These are phyloP conservation scores for Leucoraja ocellata DNA, from an alignment of 2,797 vertebrate genomes.

Conservation along the genomic window DNA sequence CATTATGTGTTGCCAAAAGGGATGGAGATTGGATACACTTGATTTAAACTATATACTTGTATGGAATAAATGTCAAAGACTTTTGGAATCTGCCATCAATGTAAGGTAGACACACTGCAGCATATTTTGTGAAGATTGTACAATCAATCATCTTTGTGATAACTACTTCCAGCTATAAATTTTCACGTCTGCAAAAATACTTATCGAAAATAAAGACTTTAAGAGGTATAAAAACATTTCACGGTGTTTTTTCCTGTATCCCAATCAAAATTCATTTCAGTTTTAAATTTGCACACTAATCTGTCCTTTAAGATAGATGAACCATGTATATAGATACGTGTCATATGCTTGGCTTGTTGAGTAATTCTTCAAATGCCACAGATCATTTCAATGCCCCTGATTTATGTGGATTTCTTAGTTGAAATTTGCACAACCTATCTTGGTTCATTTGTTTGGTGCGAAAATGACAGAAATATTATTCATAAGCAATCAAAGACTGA, in stretches of 20 bases:
- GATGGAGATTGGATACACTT: background rate
- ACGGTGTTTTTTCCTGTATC: background rate
- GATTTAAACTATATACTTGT: background rate
- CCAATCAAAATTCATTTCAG: background rate
- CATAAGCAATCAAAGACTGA: background rate
- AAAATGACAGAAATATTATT: conserved; percentile 5
- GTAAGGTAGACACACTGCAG: no score
- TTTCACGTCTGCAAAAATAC: background rate
- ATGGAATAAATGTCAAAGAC: background rate
- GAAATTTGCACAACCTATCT: background rate
- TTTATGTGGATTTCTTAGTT: conserved; percentile 3
- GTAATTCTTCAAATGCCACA: background rate
- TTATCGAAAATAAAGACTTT: background rate
- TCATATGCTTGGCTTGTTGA: background rate
- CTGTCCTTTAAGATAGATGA: conserved; percentile 30
- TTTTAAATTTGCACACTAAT: background rate
- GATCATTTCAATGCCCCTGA: background rate
- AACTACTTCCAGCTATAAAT: background rate
- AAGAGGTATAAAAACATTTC: background rate
- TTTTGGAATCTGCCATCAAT: background rate
- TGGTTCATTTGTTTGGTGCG: background rate
- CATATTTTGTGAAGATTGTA: conserved; percentile 5
- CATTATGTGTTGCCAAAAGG: background rate
- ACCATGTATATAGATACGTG: background rate
- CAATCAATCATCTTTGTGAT: background rate